These are phyloP conservation scores for Archegozetes longisetosus DNA, from an alignment of 1,140 invertebrate species.

Conservation along the genomic window DNA sequence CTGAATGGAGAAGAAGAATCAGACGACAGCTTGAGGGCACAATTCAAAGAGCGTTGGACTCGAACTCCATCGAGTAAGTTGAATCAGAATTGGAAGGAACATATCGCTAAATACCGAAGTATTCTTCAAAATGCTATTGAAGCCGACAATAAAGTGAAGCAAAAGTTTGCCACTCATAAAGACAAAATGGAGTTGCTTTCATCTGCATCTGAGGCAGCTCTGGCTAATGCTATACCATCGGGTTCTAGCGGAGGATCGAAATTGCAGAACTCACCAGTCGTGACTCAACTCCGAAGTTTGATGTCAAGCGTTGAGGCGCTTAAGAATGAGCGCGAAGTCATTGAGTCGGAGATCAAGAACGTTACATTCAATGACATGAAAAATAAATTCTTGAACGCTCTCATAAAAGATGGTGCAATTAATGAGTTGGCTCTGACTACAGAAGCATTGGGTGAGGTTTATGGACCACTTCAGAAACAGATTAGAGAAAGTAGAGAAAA, in stretches of 20 bases:
- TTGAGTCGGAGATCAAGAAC: constrained; percentile 72
- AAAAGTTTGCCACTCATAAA: constrained; percentile 65
- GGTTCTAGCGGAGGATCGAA: constrained; percentile 29
- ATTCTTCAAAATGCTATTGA: constrained; percentile 79
- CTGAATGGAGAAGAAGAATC: constrained; percentile 78
- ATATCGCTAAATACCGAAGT: constrained; percentile 68
- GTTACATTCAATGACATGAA: constrained; percentile 63
- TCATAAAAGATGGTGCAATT: constrained; percentile 65
- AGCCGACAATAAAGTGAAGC: constrained; percentile 57
- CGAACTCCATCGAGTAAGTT: constrained; percentile 71
- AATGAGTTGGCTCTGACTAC: constrained; percentile 66
- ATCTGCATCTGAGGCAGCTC: neutral
- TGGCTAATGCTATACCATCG: constrained; percentile 17
- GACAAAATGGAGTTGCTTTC: constrained; percentile 63
- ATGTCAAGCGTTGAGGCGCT: constrained; percentile 77
- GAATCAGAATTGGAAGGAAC: constrained; percentile 68
- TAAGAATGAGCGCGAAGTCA: constrained; percentile 70
- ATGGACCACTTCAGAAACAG: constrained; percentile 54
- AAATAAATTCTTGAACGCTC: constrained; percentile 54
- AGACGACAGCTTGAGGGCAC: constrained; percentile 65
- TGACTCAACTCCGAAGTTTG: constrained; percentile 49
- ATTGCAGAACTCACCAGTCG: constrained; percentile 41
- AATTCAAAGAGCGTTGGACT: constrained; percentile 78
- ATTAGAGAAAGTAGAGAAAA: constrained; percentile 48
- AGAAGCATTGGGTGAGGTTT: constrained; percentile 56